Evolutionary conservation across 1,140 invertebrate species (phyloP).

Genomic region (Pentalonia nigronervosa): DNA sequence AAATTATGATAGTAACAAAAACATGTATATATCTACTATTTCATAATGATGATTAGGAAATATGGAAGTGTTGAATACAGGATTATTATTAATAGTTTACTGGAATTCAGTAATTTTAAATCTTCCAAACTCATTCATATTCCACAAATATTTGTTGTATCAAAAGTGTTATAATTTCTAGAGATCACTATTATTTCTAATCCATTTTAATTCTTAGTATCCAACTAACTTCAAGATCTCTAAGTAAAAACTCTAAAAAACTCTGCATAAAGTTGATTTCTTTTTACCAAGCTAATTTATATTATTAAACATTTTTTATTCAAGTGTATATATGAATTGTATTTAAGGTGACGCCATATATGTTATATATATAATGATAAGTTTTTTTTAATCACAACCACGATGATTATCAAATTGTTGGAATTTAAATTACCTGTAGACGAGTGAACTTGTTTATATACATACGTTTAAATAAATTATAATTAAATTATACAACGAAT

Average conservation of each 20-base stretch:
- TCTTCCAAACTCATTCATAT: too few relatives aligned
- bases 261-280: neutral
- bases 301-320: neutral
- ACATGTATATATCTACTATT: neutral
- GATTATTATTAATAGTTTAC: neutral
- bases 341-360: neutral
- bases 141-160: too few relatives aligned
- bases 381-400: neutral
- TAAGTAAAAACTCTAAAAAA: neutral
- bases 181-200: too few relatives aligned
- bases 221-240: neutral
- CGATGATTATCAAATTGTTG: neutral
- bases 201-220: too few relatives aligned
- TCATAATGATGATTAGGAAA: neutral
- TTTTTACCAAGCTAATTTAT: neutral
- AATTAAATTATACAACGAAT: neutral
- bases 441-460: neutral
- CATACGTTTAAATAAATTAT: neutral
- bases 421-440: neutral
- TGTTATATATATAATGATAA: neutral
- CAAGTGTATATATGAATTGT: neutral
- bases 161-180: neutral
- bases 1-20: neutral
- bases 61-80: neutral
- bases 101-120: neutral